phyloP scores from a whole-genome alignment of 2,113 vertebrate genomes.

The Bubo bubo region DNA sequence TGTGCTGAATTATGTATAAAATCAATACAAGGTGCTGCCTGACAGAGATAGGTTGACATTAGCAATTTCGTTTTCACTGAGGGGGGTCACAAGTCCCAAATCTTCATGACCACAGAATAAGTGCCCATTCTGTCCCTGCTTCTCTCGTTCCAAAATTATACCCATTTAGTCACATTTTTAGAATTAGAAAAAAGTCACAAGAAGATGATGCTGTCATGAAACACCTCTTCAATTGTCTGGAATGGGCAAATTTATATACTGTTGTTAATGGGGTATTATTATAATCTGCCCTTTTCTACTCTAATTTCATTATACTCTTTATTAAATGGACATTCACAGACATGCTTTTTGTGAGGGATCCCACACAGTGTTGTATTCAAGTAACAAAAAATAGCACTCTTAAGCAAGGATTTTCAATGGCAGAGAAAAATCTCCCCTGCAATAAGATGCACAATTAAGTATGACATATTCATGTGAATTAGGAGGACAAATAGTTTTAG shows the following conservation, averaged over 20 bases:
- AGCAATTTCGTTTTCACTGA: constrained; percentile 38
- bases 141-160: background rate
- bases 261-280: background rate
- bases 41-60: constrained; percentile 36
- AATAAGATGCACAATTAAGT: background rate
- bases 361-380: background rate
- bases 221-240: background rate
- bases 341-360: background rate
- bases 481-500: background rate
- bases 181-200: background rate
- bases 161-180: background rate
- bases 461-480: background rate
- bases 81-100: constrained; percentile 7
- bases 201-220: background rate
- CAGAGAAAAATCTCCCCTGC: background rate
- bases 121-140: background rate
- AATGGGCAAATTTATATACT: background rate
- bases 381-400: background rate
- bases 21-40: constrained; percentile 25
- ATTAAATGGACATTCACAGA: background rate
- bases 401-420: background rate
- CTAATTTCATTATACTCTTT: background rate
- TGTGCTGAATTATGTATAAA: constrained; percentile 65
- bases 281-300: background rate
- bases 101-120: constrained; percentile 12